These are phyloP conservation scores for Clarias platycephalus DNA, from an alignment of 2,797 vertebrate species.

Conservation along the genomic window DNA sequence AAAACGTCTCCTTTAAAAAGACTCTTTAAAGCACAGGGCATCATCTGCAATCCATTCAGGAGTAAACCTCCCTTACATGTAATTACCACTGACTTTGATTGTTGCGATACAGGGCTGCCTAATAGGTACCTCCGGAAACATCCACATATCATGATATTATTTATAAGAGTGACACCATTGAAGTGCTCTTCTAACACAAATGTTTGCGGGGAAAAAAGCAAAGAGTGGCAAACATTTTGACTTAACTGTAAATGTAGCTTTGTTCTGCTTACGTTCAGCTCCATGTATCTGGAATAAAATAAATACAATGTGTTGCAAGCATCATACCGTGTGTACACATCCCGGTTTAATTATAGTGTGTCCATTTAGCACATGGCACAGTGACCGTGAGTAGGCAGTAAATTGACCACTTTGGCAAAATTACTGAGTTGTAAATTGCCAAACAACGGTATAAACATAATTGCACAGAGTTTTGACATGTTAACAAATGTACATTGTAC, in stretches of 20 bases:
- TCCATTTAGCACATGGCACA: neutral
- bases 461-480: slow-evolving; percentile 14
- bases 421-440: neutral
- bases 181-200: neutral
- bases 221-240: neutral
- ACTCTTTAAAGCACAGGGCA: neutral
- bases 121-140: slow-evolving; percentile 3
- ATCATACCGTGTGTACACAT: neutral
- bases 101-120: neutral
- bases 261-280: neutral
- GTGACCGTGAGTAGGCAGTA: neutral
- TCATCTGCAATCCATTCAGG: slow-evolving; percentile 10
- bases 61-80: slow-evolving; percentile 1
- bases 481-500: neutral
- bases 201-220: neutral
- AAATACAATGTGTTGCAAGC: neutral
- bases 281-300: neutral
- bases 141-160: neutral
- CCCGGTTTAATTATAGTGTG: neutral
- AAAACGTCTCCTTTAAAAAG: neutral
- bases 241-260: neutral
- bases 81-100: slow-evolving; percentile 14
- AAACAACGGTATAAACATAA: neutral
- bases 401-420: slow-evolving; percentile 7
- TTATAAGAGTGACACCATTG: neutral